Evolutionary conservation across 2,888 invertebrate genomes (phyloP).

Genomic region (Lithophane socia): DNA sequence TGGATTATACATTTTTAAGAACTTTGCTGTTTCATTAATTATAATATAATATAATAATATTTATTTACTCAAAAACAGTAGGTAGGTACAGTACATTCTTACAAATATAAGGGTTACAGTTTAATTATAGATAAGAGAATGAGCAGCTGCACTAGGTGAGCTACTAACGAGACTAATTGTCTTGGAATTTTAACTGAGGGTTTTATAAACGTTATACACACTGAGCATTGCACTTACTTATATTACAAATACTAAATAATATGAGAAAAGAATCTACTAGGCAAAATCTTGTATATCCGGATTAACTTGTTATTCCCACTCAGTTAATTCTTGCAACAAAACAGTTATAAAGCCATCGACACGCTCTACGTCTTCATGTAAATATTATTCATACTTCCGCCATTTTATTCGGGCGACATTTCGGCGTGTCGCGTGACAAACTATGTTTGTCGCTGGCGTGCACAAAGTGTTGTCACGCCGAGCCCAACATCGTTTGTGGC

Average conservation of each 20-base stretch:
- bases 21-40: neutral
- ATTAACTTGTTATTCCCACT: neutral
- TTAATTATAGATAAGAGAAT: too few relatives aligned
- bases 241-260: neutral
- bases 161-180: too few relatives aligned
- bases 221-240: neutral
- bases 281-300: neutral
- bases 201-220: neutral
- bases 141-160: too few relatives aligned
- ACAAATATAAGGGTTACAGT: too few relatives aligned
- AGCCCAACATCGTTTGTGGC: conserved; percentile 47
- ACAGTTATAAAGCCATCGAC: conserved; percentile 30
- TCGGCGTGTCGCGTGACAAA: conserved; percentile 42
- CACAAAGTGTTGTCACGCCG: conserved; percentile 58
- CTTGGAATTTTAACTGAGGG: neutral
- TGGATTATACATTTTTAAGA: conserved; percentile 12
- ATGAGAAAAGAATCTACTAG: neutral
- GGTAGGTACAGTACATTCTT: too few relatives aligned
- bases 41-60: too few relatives aligned
- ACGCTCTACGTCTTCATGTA: conserved; percentile 13
- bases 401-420: conserved; percentile 12
- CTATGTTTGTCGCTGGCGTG: conserved; percentile 36
- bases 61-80: too few relatives aligned
- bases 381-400: conserved; percentile 34
- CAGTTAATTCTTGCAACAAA: neutral